phyloP scores from a whole-genome alignment of 2,797 vertebrate species.

The Tokudaia muenninki region DNA sequence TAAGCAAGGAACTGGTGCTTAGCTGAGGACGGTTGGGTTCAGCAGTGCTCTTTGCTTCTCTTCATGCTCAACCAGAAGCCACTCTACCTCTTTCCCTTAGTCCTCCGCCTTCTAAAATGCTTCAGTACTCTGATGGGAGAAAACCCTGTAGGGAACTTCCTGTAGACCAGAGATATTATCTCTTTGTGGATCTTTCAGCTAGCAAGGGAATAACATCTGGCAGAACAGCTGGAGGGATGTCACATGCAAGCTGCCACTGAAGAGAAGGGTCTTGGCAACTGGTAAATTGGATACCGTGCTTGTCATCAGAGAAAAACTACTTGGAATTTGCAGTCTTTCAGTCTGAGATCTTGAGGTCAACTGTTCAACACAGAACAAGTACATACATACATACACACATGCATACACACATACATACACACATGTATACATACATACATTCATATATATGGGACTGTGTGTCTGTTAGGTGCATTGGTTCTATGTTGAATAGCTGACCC shows the following conservation, averaged over 20 bases:
- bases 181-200: slow-evolving; percentile 10
- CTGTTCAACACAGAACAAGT: neutral
- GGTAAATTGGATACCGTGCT: slow-evolving; percentile 1
- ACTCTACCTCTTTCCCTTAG: neutral
- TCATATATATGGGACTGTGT: neutral
- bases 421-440: too few species aligned
- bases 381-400: neutral
- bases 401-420: too few species aligned
- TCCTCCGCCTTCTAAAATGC: neutral
- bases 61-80: slow-evolving; percentile 35
- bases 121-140: neutral
- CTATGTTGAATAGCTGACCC: neutral
- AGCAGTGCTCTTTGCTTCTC: neutral
- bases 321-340: slow-evolving; percentile 43
- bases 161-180: slow-evolving; percentile 16
- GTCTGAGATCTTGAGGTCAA: neutral
- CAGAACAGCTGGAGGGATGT: slow-evolving; percentile 32
- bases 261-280: neutral
- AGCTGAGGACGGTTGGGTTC: neutral
- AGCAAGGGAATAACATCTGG: slow-evolving; percentile 52
- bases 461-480: neutral
- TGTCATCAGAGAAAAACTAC: slow-evolving; percentile 5
- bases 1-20: neutral
- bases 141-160: slow-evolving; percentile 26
- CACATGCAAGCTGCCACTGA: neutral